These are phyloP conservation scores for Climacteris rufus DNA, from an alignment of 2,113 vertebrate genomes.

Conservation along the genomic window DNA sequence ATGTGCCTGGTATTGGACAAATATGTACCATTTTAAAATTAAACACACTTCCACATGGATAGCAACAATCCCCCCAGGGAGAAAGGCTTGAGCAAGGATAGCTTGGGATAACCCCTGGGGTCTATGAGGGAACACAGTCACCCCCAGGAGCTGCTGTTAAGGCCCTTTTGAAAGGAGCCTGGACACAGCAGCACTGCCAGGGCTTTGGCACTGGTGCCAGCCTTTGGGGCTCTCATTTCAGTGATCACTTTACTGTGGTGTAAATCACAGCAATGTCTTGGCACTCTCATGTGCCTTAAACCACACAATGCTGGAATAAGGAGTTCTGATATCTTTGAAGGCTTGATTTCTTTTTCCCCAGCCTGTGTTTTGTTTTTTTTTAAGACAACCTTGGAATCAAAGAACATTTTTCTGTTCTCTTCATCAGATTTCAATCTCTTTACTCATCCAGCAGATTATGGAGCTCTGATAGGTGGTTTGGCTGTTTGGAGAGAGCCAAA, in stretches of 20 bases:
- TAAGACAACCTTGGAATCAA: background rate
- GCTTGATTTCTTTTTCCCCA: background rate
- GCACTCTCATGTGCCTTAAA: background rate
- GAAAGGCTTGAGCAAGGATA: background rate
- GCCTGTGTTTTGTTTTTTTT: background rate
- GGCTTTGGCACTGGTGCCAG: background rate
- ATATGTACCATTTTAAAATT: background rate
- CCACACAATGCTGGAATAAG: background rate
- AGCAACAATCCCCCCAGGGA: background rate
- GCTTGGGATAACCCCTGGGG: background rate
- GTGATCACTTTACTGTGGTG: background rate
- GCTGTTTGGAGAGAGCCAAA: background rate
- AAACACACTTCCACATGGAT: background rate
- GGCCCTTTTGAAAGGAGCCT: background rate
- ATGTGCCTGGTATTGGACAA: background rate
- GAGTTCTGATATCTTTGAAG: background rate
- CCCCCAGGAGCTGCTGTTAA: background rate
- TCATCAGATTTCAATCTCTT: background rate
- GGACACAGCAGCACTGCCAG: background rate
- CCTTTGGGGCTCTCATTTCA: background rate
- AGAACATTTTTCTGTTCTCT: background rate
- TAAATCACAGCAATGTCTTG: background rate
- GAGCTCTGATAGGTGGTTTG: background rate
- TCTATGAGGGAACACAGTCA: background rate
- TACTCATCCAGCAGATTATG: background rate